A percentile compares a stretch with the other conserved stretches of the same genome.
phyloP scores from a whole-genome alignment of 2,888 invertebrate species.

The Euphydryas editha region DNA sequence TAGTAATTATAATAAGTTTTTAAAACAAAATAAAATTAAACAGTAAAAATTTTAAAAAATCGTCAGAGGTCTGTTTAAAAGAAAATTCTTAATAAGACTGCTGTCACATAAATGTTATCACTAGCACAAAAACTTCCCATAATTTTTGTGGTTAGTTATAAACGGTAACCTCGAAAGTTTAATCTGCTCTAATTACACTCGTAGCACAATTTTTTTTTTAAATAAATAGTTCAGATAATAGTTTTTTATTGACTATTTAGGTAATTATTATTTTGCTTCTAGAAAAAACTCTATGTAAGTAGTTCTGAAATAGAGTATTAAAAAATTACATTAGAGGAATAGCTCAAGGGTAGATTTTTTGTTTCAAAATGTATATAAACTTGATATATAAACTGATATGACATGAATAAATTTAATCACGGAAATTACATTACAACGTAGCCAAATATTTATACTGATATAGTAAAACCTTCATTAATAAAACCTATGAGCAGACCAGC shows the following conservation, averaged over 20 bases:
- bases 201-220: neutral
- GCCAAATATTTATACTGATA: too few relatives aligned
- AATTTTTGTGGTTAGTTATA: neutral
- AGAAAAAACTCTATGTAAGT: neutral
- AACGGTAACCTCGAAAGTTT: slow-evolving; percentile 1
- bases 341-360: too few relatives aligned
- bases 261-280: neutral
- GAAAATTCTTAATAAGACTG: slow-evolving; percentile 5
- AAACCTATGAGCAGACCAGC: neutral
- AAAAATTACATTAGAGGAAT: neutral
- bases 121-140: neutral
- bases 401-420: too few relatives aligned
- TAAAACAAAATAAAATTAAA: neutral
- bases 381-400: too few relatives aligned
- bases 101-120: slow-evolving; percentile 1
- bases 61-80: neutral
- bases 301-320: neutral
- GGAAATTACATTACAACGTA: too few relatives aligned
- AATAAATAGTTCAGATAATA: neutral
- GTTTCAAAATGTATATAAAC: too few relatives aligned
- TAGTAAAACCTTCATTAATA: neutral
- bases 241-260: neutral
- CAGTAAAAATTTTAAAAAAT: neutral
- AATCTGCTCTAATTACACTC: neutral
- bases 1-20: neutral